A percentile compares a stretch with the other conserved stretches of the same genome.
Evolutionary conservation across 2,888 invertebrate genomes (phyloP).

Genomic region (Eristalis tenax): DNA sequence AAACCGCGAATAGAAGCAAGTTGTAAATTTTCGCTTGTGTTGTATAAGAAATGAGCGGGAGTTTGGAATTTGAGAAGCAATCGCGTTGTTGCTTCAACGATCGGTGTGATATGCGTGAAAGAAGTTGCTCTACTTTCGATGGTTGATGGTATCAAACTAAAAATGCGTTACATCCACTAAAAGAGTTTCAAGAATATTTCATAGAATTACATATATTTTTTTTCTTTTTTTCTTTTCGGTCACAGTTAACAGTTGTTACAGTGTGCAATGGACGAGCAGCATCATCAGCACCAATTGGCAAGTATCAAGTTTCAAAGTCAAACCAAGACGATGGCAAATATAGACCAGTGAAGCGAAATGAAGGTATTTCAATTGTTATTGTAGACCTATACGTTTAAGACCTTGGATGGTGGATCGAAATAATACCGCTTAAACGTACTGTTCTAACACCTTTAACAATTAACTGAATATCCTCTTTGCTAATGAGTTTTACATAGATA

Average conservation of each 20-base stretch:
- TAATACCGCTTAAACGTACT: constrained; percentile 30
- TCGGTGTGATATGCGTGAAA: too few relatives aligned
- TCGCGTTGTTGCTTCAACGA: too few relatives aligned
- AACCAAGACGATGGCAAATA: constrained; percentile 75
- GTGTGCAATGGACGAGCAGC: constrained; percentile 58
- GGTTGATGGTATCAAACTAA: too few relatives aligned
- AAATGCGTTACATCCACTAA: too few relatives aligned
- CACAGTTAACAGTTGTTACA: constrained; percentile 48
- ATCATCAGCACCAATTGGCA: constrained; percentile 75
- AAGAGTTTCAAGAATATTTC: too few relatives aligned
- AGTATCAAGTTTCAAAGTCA: constrained; percentile 77
- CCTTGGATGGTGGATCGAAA: constrained; percentile 15
- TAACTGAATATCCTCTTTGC: constrained; percentile 35
- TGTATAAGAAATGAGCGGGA: too few relatives aligned
- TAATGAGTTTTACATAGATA: constrained; percentile 17
- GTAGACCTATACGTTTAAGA: constrained; percentile 23
- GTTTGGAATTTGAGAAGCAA: too few relatives aligned
- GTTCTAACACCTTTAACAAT: constrained; percentile 54
- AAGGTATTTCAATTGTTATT: constrained; percentile 77
- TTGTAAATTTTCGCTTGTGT: not conserved
- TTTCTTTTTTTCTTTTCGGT: not conserved
- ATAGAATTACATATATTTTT: not conserved
- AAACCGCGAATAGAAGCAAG: not conserved
- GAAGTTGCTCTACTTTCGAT: too few relatives aligned
- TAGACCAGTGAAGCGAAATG: constrained; percentile 74